Evolutionary conservation across 1,140 invertebrate species (phyloP).

Genomic region (Zaprionus taronus): DNA sequence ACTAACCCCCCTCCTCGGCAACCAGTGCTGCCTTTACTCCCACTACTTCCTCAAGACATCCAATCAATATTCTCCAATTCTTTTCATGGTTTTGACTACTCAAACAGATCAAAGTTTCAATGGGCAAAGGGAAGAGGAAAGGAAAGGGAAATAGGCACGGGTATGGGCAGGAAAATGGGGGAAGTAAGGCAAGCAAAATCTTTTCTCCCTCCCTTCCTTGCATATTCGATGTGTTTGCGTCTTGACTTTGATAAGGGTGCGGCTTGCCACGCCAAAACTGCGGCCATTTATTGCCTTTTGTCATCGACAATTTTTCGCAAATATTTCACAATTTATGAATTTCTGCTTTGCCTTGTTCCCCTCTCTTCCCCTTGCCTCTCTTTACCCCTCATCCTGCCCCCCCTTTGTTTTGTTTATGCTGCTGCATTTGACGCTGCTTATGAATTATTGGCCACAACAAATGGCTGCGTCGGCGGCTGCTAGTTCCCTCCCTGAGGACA

Average conservation of each 20-base stretch:
- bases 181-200: background rate
- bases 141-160: background rate
- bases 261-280: slow-evolving; percentile 24
- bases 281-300: slow-evolving; percentile 70
- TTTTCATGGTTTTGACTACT: slow-evolving; percentile 9
- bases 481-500: slow-evolving; percentile 18
- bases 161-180: background rate
- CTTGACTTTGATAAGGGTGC: slow-evolving; percentile 75
- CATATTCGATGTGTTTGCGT: slow-evolving; percentile 50
- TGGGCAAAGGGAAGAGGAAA: background rate
- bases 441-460: slow-evolving; percentile 71
- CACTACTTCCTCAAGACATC: background rate
- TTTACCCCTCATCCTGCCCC: slow-evolving; percentile 7
- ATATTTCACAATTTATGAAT: slow-evolving; percentile 53
- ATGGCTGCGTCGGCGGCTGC: background rate
- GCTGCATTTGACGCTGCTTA: slow-evolving; percentile 60
- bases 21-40: no score
- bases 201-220: slow-evolving; percentile 16
- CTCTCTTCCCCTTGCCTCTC: slow-evolving; percentile 6
- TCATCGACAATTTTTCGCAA: slow-evolving; percentile 40
- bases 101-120: slow-evolving; percentile 25
- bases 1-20: background rate
- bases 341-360: background rate
- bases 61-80: slow-evolving; percentile 15
- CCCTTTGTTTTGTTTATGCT: slow-evolving; percentile 44